Conservation (phyloP, 1,140 invertebrate genomes). For the Zaprionus capensis region DNA sequence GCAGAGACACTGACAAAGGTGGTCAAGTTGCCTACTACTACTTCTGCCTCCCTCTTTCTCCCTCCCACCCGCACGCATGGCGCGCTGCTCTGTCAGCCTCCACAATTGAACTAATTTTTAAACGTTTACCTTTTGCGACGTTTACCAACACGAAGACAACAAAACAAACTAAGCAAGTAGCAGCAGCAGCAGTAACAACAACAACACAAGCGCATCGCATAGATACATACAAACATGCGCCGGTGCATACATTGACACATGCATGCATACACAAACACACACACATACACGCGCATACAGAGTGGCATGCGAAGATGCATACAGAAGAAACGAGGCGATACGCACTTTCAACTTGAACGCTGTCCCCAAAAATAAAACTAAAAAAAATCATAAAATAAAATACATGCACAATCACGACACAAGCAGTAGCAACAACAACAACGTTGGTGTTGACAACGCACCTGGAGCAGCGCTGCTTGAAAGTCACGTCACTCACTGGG, state of each 20-base stretch:
- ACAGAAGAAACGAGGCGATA: constrained; percentile 12
- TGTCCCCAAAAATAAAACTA: constrained; percentile 55
- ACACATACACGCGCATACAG: constrained; percentile 7
- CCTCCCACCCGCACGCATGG: neutral
- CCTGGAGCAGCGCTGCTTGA: constrained; percentile 54
- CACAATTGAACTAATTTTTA: constrained; percentile 54
- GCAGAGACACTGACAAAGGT: constrained; percentile 18
- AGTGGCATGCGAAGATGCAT: constrained; percentile 4
- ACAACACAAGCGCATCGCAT: constrained; percentile 11
- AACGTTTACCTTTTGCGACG: constrained; percentile 48
- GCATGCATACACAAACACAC: no score
- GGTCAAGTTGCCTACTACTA: constrained; percentile 28
- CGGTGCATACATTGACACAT: constrained; percentile 36
- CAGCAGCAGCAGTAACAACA: constrained; percentile 8
- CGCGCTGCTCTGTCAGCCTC: neutral
- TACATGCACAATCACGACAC: constrained; percentile 29
- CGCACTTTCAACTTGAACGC: constrained; percentile 47
- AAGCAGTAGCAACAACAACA: constrained; percentile 17
- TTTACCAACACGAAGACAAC: constrained; percentile 41
- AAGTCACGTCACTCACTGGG: constrained; percentile 62
- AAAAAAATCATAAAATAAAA: constrained; percentile 42
- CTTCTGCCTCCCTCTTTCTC: constrained; percentile 4
- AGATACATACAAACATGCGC: constrained; percentile 28
- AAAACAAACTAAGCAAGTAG: constrained; percentile 9
- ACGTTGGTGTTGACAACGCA: constrained; percentile 34